Evolutionary conservation across 2,113 vertebrate species (phyloP).

Genomic region (Capreolus pygargus): DNA sequence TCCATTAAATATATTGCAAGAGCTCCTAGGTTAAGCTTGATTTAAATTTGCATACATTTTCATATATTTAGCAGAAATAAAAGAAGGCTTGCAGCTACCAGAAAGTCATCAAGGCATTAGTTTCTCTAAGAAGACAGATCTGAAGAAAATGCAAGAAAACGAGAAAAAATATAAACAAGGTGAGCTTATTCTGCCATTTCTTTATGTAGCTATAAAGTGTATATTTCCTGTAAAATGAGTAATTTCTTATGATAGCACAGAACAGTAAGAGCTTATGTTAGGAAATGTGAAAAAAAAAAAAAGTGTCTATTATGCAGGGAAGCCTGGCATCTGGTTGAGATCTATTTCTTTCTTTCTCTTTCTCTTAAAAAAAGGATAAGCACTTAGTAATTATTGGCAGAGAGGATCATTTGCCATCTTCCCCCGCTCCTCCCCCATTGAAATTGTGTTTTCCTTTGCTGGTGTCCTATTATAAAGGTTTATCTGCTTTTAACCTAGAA

Average conservation of each 20-base stretch:
- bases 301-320: constrained; percentile 34
- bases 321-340: constrained; percentile 21
- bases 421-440: background rate
- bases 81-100: constrained; percentile 95
- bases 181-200: constrained; percentile 84
- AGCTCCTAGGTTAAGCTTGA: constrained; percentile 98
- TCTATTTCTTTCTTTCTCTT: constrained; percentile 56
- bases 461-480: constrained; percentile 30
- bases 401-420: constrained; percentile 26
- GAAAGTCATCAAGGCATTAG: constrained; percentile 95
- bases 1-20: constrained; percentile 97
- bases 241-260: constrained; percentile 69
- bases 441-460: constrained; percentile 42
- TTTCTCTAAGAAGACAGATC: constrained; percentile 89
- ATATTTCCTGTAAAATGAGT: constrained; percentile 67
- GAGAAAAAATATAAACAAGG: constrained; percentile 85
- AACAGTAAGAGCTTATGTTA: constrained; percentile 41
- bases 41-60: constrained; percentile 99
- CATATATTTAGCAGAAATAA: constrained; percentile 99
- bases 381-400: constrained; percentile 48
- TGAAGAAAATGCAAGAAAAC: constrained; percentile 82
- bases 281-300: constrained; percentile 10
- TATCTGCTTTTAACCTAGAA: constrained; percentile 56
- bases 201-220: constrained; percentile 64
- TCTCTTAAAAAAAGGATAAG: constrained; percentile 25